Evolutionary conservation across 2,888 invertebrate genomes (phyloP), one percentile per base, ranked within the genome.

Genomic region (Callinectes sapidus): DNA sequence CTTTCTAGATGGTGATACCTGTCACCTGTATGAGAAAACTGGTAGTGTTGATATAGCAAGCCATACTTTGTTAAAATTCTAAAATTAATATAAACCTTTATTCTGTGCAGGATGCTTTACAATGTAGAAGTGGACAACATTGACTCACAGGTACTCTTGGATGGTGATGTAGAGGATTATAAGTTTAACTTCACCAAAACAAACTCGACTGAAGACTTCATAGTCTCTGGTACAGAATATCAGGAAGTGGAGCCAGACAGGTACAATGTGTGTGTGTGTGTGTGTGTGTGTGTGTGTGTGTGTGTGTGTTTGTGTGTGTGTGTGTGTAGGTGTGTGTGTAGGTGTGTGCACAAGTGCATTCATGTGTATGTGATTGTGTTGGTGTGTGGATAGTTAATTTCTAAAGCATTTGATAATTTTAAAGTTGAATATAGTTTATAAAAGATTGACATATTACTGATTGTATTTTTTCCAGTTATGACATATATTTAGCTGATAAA

Each of bases 181-280:
- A 14, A 55, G 5, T 23, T 42, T 89, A 14, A n/a, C 10, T 77
- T 81, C n/a, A 23, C 71, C 23, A 28, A 71, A 28, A 48, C 6
- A 2, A 87, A 87, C 87, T 35, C 48, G 23, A 87, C 28, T 23
- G n/a, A 92, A 39, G 91, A 61, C 39, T 16, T 55, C 71, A 87
- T 90, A 18, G 48, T 48, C 48, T 71, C 90, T 39, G 90, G 85
- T 13, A 93, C 94, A 16, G 61, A 90, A 6, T 91, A 87, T 66
- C 71, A 85, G 87, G 90, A 90, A n/a, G 89, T 94, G n/a, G 92
- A 94, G 6, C 85, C 92, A 35, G 94, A 89, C 86, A 93, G 61
- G 94, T 94, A 77, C 77, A 55, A 16, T 23, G 5, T 23, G 3
- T 28, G 2, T 71, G 8, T 71, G 10, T 71, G 48, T 48, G 48